Base-by-base conservation (phyloP, 64 coral and sea anemone genomes). In the Montipora cactus region DNA sequence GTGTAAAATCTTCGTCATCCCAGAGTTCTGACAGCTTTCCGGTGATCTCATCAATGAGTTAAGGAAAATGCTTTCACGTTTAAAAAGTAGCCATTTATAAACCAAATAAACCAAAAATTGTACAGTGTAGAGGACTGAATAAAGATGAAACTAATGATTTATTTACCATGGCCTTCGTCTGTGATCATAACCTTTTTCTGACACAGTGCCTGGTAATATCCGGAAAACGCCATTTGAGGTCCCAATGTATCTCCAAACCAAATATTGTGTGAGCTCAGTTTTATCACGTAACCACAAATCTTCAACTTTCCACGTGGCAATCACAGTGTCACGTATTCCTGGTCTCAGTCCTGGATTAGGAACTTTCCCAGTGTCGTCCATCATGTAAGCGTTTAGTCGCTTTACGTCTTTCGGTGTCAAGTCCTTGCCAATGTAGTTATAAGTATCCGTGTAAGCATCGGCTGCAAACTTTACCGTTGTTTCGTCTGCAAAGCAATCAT, bases 161-260 rank as follows among this genome's bases (percentile, higher is more conserved):
- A 88, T 88, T 70, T 69, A 95, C 93, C 93, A 95, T 10, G 81
- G 69, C 68, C 89, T 74, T 19, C 87, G 74, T 79, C 80, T 91
- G 44, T 89, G 93, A 20, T 95, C 93, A 49, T 72, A 95, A 58
- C 20, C 62, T 62, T 91, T 95, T 0, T 73, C 57, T 2, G 11
- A 20, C 20, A 19, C 12, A 19, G 18, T 58, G 2, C 93, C 93
- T 20, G 93, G 93, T 18, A n/a, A 59, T n/a, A 47, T 22, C 46
- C 93, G 84, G 15, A 95, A 79, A 18, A 95, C 47, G 0, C 93
- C 93, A 64, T 91, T 76, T 57, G 88, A 59, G 25, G 88, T 95
- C 8, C 77, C 93, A 75, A 95, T 87, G 44, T 91, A 95, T 28
- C 93, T 75, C 93, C 93, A 95, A 4, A 95, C 93, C 68, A 95